Evolutionary conservation across 2,888 invertebrate genomes (phyloP), one percentile per base, ranked within the genome.

Genomic region (Eristalis pertinax): DNA sequence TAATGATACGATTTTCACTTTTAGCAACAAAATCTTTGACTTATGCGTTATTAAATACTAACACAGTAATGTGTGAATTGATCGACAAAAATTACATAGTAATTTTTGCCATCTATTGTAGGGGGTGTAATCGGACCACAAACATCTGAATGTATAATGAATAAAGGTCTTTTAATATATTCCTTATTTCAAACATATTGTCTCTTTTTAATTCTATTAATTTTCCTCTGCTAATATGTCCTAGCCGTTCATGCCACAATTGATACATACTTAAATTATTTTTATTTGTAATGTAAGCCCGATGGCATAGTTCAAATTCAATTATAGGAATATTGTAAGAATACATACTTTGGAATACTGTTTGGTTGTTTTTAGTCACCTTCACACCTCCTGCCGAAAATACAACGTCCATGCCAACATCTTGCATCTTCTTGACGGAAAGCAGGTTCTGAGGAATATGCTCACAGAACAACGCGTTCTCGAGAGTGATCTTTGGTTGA

Each of bases 11-110:
- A n/a, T n/a, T n/a, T 43, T 89, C 89, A 83, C 85, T 84, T 60
- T 70, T 60, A 3, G 89, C 80, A 29, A 89, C 60, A 80, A 76
- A 90, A 76, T 90, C 90, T 88, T 89, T 84, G 72, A 90, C 73
- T 90, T 90, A 68, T 89, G 79, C 13, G 82, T 82, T 13, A 90
- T 26, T 50, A 90, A 63, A 78, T 90, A 91, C 50, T 89, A 65
- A 90, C 89, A 73, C 85, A 84, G 70, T 89, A 91, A 84, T 91
- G 90, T 13, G 38, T 38, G 10, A 5, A 91, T 58, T 91, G 88
- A 89, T 92, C 91, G 38, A 91, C 64, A 89, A 91, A 90, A 3
- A 90, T 64, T 2, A 91, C 86, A 83, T 91, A 90, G 83, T 92
- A 91, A 58, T 89, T 90, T 81, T 91, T 90, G 35, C 88, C 84